Evolutionary conservation across 1,140 invertebrate genomes (phyloP).

Genomic region (Drosophila equinoxialis): DNA sequence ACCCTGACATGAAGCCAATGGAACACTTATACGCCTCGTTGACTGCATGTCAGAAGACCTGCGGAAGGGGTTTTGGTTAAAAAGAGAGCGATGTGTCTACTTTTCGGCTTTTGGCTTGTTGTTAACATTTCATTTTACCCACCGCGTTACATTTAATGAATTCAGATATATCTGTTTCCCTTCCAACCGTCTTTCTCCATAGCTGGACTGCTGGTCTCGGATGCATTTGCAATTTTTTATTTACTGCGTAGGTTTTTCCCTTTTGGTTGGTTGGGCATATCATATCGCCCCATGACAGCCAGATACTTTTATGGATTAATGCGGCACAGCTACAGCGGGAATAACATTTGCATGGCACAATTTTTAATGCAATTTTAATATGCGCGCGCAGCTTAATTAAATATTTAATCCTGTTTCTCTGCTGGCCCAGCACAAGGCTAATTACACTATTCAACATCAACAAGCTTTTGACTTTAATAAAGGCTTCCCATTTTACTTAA

Average conservation of each 20-base stretch:
- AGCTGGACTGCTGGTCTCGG: background rate
- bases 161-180: constrained; percentile 52
- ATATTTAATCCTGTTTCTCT: constrained; percentile 55
- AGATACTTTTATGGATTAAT: constrained; percentile 57
- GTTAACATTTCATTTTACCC: constrained; percentile 65
- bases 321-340: constrained; percentile 18
- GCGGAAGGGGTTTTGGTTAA: background rate
- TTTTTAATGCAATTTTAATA: constrained; percentile 80
- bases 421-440: background rate
- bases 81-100: constrained; percentile 57
- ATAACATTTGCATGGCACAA: constrained; percentile 47
- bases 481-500: too few species aligned
- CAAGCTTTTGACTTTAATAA: too few species aligned
- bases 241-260: constrained; percentile 10
- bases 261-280: background rate
- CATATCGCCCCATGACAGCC: background rate
- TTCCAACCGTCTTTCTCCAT: background rate
- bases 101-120: constrained; percentile 66
- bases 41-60: constrained; percentile 34
- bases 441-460: constrained; percentile 45
- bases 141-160: constrained; percentile 51
- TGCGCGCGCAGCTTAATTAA: constrained; percentile 79
- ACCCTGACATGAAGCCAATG: constrained; percentile 23
- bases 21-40: constrained; percentile 69
- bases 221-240: constrained; percentile 66